A percentile compares a stretch with the other conserved stretches of the same genome.
Evolutionary conservation across 2,113 vertebrate genomes (phyloP).

Genomic region (Phylloscopus trochilus): DNA sequence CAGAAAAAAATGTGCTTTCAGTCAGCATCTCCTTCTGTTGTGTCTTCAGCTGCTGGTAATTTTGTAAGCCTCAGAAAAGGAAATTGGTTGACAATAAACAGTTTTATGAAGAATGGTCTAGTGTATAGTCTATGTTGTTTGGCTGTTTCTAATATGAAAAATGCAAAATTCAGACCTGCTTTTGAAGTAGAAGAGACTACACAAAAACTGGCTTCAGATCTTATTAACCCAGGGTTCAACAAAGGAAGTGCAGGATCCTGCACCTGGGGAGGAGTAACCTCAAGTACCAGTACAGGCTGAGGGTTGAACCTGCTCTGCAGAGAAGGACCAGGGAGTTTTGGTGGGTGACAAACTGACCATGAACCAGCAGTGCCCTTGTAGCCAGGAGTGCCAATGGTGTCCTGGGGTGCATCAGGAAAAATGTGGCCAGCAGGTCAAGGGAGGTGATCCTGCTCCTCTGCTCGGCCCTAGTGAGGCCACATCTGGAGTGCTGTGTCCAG

Average conservation of each 20-base stretch:
- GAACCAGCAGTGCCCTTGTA: not conserved
- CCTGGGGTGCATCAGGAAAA: not conserved
- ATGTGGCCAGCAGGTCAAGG: not conserved
- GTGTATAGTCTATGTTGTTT: not conserved
- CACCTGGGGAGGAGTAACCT: not conserved
- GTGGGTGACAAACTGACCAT: not conserved
- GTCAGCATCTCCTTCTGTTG: not conserved
- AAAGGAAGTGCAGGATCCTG: not conserved
- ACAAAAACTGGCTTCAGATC: not conserved
- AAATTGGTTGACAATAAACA: not conserved
- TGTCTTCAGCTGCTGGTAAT: not conserved
- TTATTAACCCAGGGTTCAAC: not conserved
- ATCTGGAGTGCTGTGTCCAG: not conserved
- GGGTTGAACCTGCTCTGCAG: not conserved
- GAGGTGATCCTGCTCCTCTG: not conserved
- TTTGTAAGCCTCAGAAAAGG: not conserved
- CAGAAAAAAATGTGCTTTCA: not conserved
- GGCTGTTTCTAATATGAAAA: not conserved
- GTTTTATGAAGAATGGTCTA: not conserved
- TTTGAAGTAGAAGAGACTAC: not conserved
- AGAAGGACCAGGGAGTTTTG: not conserved
- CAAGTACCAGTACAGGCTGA: not conserved
- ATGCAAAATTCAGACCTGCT: not conserved
- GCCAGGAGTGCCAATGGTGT: not conserved
- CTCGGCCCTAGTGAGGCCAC: accelerated